Base-by-base conservation (phyloP, 2,888 invertebrate genomes). In the Spodoptera littoralis region DNA sequence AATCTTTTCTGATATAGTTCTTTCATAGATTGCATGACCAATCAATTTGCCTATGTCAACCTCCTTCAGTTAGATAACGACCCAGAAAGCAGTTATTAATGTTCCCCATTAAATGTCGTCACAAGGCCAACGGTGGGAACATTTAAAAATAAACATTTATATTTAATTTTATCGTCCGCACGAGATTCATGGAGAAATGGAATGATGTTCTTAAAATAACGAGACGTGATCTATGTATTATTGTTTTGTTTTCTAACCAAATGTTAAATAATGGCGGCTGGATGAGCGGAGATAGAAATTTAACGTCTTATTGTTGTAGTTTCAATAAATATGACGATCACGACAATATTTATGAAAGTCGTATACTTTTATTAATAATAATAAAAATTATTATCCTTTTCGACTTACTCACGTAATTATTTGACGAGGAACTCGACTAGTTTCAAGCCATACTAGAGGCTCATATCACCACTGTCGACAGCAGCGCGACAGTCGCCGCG, bases 81-180 rank as follows among this genome's bases (percentile, higher is more conserved):
- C 53, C 66, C 59, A 69, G 24, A 60, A 59, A 60, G 50, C 64
- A 30, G 30, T 61, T 67, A 79, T 64, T 48, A 58, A 66, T 71
- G 65, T 59, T 51, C 41, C 64, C 67, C 59, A 70, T 58, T 60
- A 55, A 53, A 62, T 73, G 65, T 60, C 73, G 72, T 77, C 71
- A 73, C 83, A 81, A 81, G 83, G 81, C 70, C 69, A 77, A 55
- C 51, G 45, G 57, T 65, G 63, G 65, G 60, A 45, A 54, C 24
- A 1, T 55, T 46, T 66, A 67, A 43, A 79, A 78, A 70, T 77
- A 75, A 60, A 63, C 56, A 46, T 53, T 57, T 65, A 58, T 45
- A 57, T 79, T 72, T 56, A 65, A 60, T 58, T 71, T 61, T 51
- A 65, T 64, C 57, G 49, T 54, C 47, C n/a, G 18, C 51, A 13